Conservation (phyloP, 1,140 invertebrate genomes). For the Danaus melanippus region DNA sequence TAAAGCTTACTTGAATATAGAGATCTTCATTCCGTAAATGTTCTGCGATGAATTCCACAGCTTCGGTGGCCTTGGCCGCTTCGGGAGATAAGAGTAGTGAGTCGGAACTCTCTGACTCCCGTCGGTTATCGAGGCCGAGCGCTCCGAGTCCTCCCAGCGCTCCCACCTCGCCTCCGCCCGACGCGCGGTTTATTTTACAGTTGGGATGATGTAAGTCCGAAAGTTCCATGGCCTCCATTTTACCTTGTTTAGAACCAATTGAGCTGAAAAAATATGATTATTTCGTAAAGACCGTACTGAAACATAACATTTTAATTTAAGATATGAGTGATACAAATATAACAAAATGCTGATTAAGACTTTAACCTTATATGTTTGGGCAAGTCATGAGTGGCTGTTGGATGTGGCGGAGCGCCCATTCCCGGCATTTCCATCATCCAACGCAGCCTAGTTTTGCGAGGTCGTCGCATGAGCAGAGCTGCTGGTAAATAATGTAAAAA, state of each 20-base stretch:
- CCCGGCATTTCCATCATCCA: slow-evolving; percentile 98
- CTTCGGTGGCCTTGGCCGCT: slow-evolving; percentile 95
- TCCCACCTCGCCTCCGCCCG: slow-evolving; percentile 80
- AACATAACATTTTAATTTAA: no score
- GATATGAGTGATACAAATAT: no score
- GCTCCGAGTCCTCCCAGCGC: slow-evolving; percentile 71
- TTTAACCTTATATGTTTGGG: slow-evolving; percentile 82
- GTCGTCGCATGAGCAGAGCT: slow-evolving; percentile 90
- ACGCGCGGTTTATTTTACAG: slow-evolving; percentile 93
- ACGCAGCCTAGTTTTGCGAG: slow-evolving; percentile 90
- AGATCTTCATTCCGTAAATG: slow-evolving; percentile 97
- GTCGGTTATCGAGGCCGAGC: slow-evolving; percentile 74
- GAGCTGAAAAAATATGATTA: slow-evolving; percentile 45
- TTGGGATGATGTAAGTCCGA: slow-evolving; percentile 96
- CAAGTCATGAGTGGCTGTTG: slow-evolving; percentile 83
- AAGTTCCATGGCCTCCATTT: slow-evolving; percentile 94
- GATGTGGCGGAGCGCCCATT: slow-evolving; percentile 86
- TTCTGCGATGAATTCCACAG: slow-evolving; percentile 98
- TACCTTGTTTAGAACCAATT: slow-evolving; percentile 77
- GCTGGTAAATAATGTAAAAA: slow-evolving; percentile 95
- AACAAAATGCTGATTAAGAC: no score
- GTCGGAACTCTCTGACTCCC: slow-evolving; percentile 93
- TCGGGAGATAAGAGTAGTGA: slow-evolving; percentile 91
- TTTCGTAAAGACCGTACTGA: not conserved
- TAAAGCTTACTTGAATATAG: slow-evolving; percentile 89